Base-by-base conservation (phyloP, 2,113 vertebrate genomes). In the Acanthochromis polyacanthus region DNA sequence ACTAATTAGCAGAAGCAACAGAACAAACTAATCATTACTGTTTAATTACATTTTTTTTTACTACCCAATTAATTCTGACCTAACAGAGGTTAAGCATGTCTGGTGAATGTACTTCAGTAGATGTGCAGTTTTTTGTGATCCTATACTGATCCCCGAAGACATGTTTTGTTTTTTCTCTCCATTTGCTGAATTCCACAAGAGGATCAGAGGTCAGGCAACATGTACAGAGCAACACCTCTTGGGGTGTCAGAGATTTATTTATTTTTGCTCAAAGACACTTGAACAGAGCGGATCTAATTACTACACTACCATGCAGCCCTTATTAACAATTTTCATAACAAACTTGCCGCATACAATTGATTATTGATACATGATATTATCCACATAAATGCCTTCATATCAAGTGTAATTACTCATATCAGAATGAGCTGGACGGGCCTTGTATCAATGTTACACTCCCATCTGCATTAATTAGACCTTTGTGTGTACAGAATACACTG, bases 401-500 rank as follows among this genome's bases (percentile, higher is more conserved):
- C 36, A 78, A 71, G 61, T 25, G 53, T 78, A 80, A 89, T 84
- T 71, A 87, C 78, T 81, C 68, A 53, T 52, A 83, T 81, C 55
- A 82, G 67, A 57, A 68, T 75, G 65, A 75, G 56, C 28, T 46
- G 52, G 51, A 59, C 66, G 78, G 51, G 55, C 58, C 63, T 69
- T 70, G 81, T 71, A 74, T 87, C 58, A 69, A 90, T 56, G 65
- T 73, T 73, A 50, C 67, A 87, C 85, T 85, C 79, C 85, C 80
- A 75, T 76, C 75, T 86, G 73, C 53, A 83, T 86, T 77, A 81
- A 90, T 92, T 87, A 89, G 75, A 78, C 55, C 22, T 74, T 68
- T 61, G 73, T 81, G 81, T 78, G 68, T 59, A 61, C 30, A 74
- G 68, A 78, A 74, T 64, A 51, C 72, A 81, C 45, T 28, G 48